Conservation (phyloP, 2,797 vertebrate species). For the Aphelocoma californica region DNA sequence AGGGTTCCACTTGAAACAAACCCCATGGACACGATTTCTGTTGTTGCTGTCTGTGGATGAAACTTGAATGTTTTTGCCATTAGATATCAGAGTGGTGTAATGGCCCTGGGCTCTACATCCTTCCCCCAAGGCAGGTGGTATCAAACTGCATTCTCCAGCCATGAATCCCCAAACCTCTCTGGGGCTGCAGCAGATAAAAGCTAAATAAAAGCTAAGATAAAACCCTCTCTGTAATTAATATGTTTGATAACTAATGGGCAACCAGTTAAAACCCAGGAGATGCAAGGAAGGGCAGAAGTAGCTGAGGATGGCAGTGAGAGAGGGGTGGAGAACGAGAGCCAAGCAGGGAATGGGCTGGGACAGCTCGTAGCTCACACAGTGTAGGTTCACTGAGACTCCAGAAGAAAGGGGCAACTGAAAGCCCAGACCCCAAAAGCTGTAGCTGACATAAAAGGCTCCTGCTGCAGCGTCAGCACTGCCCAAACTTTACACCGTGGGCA, state of each 20-base stretch:
- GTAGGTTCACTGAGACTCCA: background rate
- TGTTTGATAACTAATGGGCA: background rate
- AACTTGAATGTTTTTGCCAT: background rate
- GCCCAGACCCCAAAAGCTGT: background rate
- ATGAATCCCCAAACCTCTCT: background rate
- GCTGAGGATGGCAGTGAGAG: background rate
- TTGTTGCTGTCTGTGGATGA: background rate
- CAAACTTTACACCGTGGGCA: background rate
- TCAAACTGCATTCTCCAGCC: background rate
- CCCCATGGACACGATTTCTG: background rate
- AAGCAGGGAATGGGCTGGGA: background rate
- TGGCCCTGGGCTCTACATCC: background rate
- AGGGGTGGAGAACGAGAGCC: background rate
- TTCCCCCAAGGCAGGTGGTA: background rate
- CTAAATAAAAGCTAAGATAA: too few relatives aligned
- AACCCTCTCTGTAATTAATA: background rate
- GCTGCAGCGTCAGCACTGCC: background rate
- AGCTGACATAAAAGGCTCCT: background rate
- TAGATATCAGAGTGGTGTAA: background rate
- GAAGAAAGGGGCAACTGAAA: background rate
- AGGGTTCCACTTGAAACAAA: background rate
- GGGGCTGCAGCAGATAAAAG: background rate
- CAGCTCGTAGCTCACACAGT: background rate
- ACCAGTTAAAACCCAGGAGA: background rate
- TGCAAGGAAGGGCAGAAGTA: background rate